These are phyloP conservation scores for Bombyx huttoni DNA, from an alignment of 2,888 invertebrate species.

Conservation along the genomic window DNA sequence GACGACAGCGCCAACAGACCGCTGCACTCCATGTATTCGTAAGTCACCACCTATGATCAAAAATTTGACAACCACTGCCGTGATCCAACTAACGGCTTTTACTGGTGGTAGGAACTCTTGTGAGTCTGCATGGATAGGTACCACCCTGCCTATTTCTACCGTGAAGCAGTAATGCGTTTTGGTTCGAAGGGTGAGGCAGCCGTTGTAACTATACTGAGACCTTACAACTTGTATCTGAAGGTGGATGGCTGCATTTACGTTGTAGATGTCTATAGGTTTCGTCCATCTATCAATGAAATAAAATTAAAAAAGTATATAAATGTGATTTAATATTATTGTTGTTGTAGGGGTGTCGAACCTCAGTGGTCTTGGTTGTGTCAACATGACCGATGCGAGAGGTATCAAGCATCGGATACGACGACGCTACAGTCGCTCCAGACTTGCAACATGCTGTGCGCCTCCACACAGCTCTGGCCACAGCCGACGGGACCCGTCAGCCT, in stretches of 20 bases:
- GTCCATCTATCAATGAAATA: too few species aligned
- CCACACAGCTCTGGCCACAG: constrained; percentile 83
- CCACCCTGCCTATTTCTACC: too few species aligned
- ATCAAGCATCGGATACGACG: constrained; percentile 42
- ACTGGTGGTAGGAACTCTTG: too few species aligned
- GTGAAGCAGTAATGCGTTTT: too few species aligned
- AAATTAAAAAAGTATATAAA: too few species aligned
- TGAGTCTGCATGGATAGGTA: too few species aligned
- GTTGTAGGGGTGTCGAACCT: constrained; percentile 55
- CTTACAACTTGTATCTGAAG: too few species aligned
- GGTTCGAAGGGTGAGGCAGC: too few species aligned
- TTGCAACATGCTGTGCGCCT: constrained; percentile 85
- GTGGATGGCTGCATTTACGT: too few species aligned
- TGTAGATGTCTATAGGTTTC: too few species aligned
- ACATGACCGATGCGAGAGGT: constrained; percentile 78
- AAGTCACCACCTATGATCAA: constrained; percentile 12
- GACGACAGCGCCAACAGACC: constrained; percentile 47
- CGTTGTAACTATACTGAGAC: too few species aligned
- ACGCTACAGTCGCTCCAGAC: constrained; percentile 76
- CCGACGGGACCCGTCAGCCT: constrained; percentile 81
- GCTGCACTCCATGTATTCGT: constrained; percentile 40
- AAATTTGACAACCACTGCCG: too few species aligned
- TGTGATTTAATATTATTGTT: background rate
- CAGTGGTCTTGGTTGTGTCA: constrained; percentile 87
- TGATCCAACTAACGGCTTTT: background rate